These are phyloP conservation scores for Equus quagga DNA, from an alignment of 2,113 vertebrate species.

Conservation along the genomic window DNA sequence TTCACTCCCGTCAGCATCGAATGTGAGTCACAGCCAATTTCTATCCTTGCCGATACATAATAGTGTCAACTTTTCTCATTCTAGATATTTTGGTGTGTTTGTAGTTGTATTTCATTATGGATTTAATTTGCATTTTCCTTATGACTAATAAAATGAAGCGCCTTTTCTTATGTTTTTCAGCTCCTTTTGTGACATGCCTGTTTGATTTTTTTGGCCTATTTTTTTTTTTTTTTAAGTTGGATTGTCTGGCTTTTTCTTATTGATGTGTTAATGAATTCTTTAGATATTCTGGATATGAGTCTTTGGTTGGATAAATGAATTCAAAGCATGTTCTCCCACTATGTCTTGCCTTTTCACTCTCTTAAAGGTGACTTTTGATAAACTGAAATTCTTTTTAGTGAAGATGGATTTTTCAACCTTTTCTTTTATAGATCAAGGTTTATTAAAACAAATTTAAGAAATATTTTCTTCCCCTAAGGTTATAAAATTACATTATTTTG, in stretches of 20 bases:
- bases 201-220: neutral
- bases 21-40: neutral
- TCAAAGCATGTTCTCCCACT: neutral
- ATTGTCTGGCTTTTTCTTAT: neutral
- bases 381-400: slow-evolving; percentile 46
- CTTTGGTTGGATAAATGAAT: slow-evolving; percentile 48
- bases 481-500: neutral
- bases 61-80: neutral
- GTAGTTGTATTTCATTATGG: neutral
- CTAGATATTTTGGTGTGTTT: neutral
- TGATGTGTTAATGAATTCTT: slow-evolving; percentile 21
- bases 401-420: slow-evolving; percentile 12
- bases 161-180: neutral
- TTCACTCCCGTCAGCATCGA: neutral
- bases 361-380: slow-evolving; percentile 27
- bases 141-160: neutral
- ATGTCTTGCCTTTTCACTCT: slow-evolving; percentile 25
- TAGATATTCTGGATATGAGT: neutral
- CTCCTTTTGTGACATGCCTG: neutral
- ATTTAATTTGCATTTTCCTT: slow-evolving; percentile 40
- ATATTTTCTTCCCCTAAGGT: neutral
- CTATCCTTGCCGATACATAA: neutral
- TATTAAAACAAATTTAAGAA: neutral
- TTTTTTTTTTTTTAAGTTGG: neutral
- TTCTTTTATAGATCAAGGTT: neutral